Evolutionary conservation across 2,797 vertebrate genomes (phyloP), one percentile per base, ranked within the genome.

Genomic region (Typhlichthys subterraneus): DNA sequence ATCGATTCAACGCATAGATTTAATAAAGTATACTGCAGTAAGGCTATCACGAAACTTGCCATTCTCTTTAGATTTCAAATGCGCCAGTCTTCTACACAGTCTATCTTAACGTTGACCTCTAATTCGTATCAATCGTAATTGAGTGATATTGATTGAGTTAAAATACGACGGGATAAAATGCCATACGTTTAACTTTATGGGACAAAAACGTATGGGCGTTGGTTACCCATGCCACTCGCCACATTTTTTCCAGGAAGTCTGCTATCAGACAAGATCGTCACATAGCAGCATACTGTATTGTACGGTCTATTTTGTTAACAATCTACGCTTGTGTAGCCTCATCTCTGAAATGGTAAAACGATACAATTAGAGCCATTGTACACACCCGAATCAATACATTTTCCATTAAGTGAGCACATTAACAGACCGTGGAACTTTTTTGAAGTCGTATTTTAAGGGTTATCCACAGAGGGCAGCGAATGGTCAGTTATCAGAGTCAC

Each of bases 371-470:
- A 79, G 67, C 60, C 31, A 49, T 9, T 42, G 65, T 49, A 49
- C 66, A 19, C 60, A 53, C 48, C 14, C 47, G 5, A 85, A 83
- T 91, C 88, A 12, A 91, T 91, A 52, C 5, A 0, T 64, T 50
- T 51, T 60, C 82, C 88, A 87, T 89, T 84, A 87, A 51, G 67
- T 59, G 45, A 38, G 12, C 67, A 80, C 86, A 83, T 87, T 86
- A 87, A 81, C 81, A 48, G 55, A 8, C 55, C 59, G 38, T 42
- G 38, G 38, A 7, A 42, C 9, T 42, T 42, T 42, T 38, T 42
- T 42, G 7, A 42, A 42, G 9, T 2, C 38, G 23, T 29, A 29
- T 29, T 29, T 29, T 29, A 29, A 29, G 57, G 19, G n/a, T 13
- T 54, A 19, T 38, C 17, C 55, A 58, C 51, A 1, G 56, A 17